Evolutionary conservation across 2,113 vertebrate species (phyloP), one percentile per base, ranked within the genome.

Genomic region (Platysternon megacephalum): DNA sequence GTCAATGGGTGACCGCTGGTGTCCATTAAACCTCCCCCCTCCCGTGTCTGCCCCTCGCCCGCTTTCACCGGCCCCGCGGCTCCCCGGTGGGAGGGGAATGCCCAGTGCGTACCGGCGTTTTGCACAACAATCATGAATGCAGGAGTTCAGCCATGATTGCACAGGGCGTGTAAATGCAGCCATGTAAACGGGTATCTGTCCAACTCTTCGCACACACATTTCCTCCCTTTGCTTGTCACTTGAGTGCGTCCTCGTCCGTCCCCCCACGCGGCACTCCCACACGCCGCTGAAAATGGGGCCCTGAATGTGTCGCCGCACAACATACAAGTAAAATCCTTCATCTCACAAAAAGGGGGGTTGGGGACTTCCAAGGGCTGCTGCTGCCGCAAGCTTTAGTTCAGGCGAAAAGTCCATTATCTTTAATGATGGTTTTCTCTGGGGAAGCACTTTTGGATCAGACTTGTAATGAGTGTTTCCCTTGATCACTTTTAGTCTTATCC

Each of bases 351-450:
- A 6, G 14, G 21, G 51, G 3, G 1, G n/a, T 68, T 87, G 46
- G 3, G 8, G 16, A 32, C 5, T 46, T 76, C 24, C 39, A 24
- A 29, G 6, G 42, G 16, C 9, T 7, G 0, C 10, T 85, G 0
- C 10, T 85, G 19, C 74, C 90, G 87, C 68, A 10, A 42, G 21
- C 11, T 49, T 1, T 51, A 32, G 9, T 21, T 32, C 21, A 88
- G 29, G 35, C 2, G 89, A 93, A 53, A 8, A 87, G 22, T 48
- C 11, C 6, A 51, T 8, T 4, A 14, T 48, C 10, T 4, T 46
- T 80, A 16, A 4, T 61, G 13, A 55, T 10, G 21, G 3, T 32
- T 88, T 85, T 92, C 8, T 11, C 26, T 29, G 2, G 56, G 17
- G 44, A 74, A 68, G 16, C 72, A 76, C 21, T 44, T 22, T 44